A percentile compares a stretch with the other conserved stretches of the same genome.
Conservation (phyloP, 2,888 invertebrate species). For the Minunthozetes semirufus region DNA sequence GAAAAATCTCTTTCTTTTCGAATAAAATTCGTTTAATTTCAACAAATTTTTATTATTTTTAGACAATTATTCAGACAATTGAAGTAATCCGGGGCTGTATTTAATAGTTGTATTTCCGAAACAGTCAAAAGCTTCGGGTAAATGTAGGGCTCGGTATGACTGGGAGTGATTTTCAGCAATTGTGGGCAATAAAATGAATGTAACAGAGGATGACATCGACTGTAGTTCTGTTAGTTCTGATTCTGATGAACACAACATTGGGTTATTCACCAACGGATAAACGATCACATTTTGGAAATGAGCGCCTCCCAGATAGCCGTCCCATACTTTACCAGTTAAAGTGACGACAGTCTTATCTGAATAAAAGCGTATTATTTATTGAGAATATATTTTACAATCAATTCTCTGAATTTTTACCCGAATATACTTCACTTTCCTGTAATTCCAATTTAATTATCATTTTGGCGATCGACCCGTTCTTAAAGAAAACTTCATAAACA, state of each 20-base stretch:
- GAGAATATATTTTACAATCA: not conserved
- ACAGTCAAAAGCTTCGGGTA: constrained; percentile 1
- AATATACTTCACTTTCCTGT: not conserved
- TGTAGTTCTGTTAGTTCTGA: not conserved
- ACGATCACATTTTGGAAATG: not conserved
- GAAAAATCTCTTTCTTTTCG: not conserved
- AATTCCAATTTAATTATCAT: not conserved
- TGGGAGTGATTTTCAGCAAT: not conserved
- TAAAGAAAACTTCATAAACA: not conserved
- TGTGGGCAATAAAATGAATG: not conserved
- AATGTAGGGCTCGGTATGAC: not conserved
- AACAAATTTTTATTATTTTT: not conserved
- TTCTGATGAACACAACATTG: not conserved
- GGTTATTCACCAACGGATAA: not conserved
- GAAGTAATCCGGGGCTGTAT: not conserved
- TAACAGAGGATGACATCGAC: not conserved
- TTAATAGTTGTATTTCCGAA: not conserved
- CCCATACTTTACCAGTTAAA: not conserved
- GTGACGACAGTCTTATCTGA: not conserved
- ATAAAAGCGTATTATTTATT: not conserved
- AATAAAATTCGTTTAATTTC: too few species aligned
- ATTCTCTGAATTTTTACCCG: not conserved
- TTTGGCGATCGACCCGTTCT: not conserved
- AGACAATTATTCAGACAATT: not conserved
- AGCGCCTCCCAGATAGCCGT: not conserved